phyloP scores from a whole-genome alignment of 2,113 vertebrate genomes.

The Indicator maculatus region DNA sequence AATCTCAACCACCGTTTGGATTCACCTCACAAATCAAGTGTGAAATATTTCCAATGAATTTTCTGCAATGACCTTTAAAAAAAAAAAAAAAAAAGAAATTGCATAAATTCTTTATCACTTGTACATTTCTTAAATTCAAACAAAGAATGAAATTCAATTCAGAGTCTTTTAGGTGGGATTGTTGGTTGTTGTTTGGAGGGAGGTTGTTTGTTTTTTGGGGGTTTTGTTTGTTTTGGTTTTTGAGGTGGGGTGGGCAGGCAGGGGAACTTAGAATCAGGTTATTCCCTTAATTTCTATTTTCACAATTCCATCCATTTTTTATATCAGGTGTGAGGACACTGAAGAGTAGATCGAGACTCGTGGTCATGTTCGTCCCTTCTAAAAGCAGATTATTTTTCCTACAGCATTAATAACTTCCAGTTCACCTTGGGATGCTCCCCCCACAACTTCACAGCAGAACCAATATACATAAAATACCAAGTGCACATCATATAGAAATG shows the following conservation, averaged over 20 bases:
- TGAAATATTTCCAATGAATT: not conserved
- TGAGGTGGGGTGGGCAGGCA: rapidly evolving
- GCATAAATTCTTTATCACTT: not conserved
- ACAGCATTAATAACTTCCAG: not conserved
- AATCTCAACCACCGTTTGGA: not conserved
- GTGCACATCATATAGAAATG: not conserved
- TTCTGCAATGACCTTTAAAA: not conserved
- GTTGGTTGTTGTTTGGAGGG: no score
- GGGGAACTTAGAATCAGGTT: not conserved
- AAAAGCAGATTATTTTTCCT: not conserved
- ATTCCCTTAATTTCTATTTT: not conserved
- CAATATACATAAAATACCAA: not conserved
- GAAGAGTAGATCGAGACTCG: not conserved
- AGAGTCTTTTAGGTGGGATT: not conserved
- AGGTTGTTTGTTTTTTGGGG: no score
- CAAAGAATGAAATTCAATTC: not conserved
- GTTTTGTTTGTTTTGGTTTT: no score
- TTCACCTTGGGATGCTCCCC: not conserved
- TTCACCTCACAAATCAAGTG: not conserved
- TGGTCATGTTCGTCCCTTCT: not conserved
- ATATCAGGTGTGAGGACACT: not conserved
- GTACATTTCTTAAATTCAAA: not conserved
- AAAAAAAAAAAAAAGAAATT: not conserved
- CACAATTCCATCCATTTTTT: not conserved
- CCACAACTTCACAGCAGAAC: not conserved